These are phyloP conservation scores for Coecobrya sp. DNA, from an alignment of 2,888 invertebrate genomes.

Conservation along the genomic window DNA sequence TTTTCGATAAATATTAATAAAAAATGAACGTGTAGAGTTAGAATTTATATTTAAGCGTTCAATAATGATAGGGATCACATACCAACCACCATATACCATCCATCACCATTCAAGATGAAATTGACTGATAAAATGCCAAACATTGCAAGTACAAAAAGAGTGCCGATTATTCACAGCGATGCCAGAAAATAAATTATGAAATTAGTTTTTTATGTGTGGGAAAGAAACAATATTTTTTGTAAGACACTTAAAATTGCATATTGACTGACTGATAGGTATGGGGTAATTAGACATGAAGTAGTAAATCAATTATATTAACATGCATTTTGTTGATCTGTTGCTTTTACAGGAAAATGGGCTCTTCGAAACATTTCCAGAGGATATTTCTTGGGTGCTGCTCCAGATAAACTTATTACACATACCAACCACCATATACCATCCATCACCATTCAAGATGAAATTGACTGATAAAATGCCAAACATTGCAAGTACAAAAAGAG, in stretches of 20 bases:
- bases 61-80: background rate
- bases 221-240: constrained; percentile 16
- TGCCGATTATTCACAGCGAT: background rate
- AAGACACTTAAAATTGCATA: background rate
- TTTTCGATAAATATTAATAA: background rate
- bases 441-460: constrained; percentile 25
- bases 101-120: constrained; percentile 25
- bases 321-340: background rate
- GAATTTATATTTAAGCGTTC: background rate
- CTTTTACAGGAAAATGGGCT: constrained; percentile 92
- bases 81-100: background rate
- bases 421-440: background rate
- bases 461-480: constrained; percentile 46
- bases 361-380: constrained; percentile 95
- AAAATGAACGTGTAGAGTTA: background rate
- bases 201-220: constrained; percentile 33
- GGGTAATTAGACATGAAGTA: background rate
- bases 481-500: constrained; percentile 9
- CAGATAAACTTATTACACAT: constrained; percentile 94
- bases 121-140: constrained; percentile 46
- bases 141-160: constrained; percentile 9
- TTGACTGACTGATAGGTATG: background rate
- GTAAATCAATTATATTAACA: background rate
- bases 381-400: constrained; percentile 96
- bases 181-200: background rate